Percentiles rank a stretch among this genome's conserved stretches.
Evolutionary conservation across 1,140 invertebrate species (phyloP).

Genomic region (Aphis gossypii): DNA sequence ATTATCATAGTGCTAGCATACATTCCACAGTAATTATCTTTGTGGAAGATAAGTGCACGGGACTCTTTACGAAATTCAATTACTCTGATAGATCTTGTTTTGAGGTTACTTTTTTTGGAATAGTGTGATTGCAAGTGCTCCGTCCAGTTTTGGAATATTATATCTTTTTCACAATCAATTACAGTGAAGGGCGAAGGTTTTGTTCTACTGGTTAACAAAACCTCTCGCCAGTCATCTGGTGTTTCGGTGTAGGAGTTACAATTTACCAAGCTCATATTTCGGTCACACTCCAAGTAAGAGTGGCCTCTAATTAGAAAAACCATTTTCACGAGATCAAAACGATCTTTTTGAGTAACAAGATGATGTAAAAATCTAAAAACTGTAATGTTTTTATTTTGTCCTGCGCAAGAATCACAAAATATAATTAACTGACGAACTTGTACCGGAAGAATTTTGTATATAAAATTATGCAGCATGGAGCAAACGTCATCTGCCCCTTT

Average conservation of each 20-base stretch:
- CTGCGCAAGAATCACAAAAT: constrained; percentile 60
- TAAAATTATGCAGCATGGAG: constrained; percentile 45
- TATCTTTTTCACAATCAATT: constrained; percentile 48
- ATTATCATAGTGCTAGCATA: constrained; percentile 23
- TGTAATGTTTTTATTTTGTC: constrained; percentile 60
- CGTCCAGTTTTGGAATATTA: constrained; percentile 56
- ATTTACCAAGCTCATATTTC: constrained; percentile 59
- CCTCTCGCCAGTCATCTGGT: constrained; percentile 58
- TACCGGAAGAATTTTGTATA: constrained; percentile 51
- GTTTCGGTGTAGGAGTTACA: constrained; percentile 57
- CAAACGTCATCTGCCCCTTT: too few relatives aligned
- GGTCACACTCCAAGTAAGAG: constrained; percentile 60
- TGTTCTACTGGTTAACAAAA: constrained; percentile 48
- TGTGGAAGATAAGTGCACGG: constrained; percentile 36
- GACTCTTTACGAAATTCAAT: constrained; percentile 28
- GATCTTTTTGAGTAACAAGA: constrained; percentile 59
- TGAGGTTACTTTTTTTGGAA: constrained; percentile 12
- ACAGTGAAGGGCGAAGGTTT: constrained; percentile 60
- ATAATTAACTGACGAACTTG: constrained; percentile 57
- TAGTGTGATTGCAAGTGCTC: constrained; percentile 19
- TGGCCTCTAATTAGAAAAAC: constrained; percentile 60
- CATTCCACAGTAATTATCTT: constrained; percentile 35
- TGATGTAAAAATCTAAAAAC: constrained; percentile 60
- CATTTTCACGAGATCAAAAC: constrained; percentile 58
- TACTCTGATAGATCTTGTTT: constrained; percentile 12